phyloP scores from a whole-genome alignment of 2,797 vertebrate genomes.

The Gadopsis bispinosus region DNA sequence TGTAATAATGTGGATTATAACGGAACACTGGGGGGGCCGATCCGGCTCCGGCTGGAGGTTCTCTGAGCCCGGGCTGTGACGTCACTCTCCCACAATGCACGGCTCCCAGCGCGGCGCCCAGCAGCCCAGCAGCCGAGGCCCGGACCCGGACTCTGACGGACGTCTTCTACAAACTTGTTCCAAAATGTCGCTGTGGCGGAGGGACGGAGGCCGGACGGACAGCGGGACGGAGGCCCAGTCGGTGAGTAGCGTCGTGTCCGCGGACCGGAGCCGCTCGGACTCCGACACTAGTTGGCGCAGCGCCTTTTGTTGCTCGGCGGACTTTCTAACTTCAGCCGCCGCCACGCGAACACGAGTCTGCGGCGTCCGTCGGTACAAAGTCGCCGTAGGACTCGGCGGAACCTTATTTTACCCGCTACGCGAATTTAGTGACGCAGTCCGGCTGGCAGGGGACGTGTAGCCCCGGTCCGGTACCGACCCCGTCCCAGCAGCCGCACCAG shows the following conservation, averaged over 20 bases:
- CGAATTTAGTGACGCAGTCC: constrained; percentile 27
- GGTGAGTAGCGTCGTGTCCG: constrained; percentile 59
- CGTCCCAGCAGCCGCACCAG: background rate
- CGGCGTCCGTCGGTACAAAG: accelerated
- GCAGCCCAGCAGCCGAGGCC: constrained; percentile 57
- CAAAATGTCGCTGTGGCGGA: constrained; percentile 65
- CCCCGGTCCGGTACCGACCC: constrained; percentile 37
- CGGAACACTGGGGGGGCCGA: background rate
- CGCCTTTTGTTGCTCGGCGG: constrained; percentile 63
- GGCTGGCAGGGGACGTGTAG: constrained; percentile 63
- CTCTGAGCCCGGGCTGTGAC: constrained; percentile 78
- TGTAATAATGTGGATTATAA: no score
- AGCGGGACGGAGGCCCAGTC: constrained; percentile 24
- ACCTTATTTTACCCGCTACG: background rate
- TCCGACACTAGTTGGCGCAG: constrained; percentile 68
- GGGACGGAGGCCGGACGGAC: constrained; percentile 43
- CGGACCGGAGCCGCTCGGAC: constrained; percentile 30
- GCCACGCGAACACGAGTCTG: accelerated
- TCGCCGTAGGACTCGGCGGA: accelerated
- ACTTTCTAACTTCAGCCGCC: background rate
- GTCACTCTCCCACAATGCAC: constrained; percentile 94
- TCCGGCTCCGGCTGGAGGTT: background rate
- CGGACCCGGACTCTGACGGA: constrained; percentile 85
- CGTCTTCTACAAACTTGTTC: constrained; percentile 69
- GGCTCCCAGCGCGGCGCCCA: constrained; percentile 87